phyloP scores from a whole-genome alignment of 1,140 invertebrate genomes.

The Drosophila hydei region DNA sequence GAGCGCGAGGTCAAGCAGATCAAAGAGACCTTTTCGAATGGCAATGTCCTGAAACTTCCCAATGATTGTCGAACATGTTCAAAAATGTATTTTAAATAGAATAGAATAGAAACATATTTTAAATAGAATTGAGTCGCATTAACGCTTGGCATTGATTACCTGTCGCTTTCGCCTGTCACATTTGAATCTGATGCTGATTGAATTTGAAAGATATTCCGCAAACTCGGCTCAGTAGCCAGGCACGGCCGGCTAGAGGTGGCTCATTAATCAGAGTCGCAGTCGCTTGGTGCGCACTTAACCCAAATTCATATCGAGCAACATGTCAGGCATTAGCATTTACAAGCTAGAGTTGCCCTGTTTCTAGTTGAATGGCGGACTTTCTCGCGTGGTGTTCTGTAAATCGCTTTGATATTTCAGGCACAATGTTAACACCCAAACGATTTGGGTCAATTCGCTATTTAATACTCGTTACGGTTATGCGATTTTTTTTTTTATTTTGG shows the following conservation, averaged over 20 bases:
- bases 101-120: no score
- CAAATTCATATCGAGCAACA: slow-evolving; percentile 35
- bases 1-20: no score
- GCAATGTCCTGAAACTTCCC: no score
- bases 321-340: slow-evolving; percentile 43
- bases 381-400: slow-evolving; percentile 16
- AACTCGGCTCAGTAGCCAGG: background rate
- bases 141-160: no score
- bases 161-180: background rate
- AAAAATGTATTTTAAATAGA: no score
- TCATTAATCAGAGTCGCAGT: slow-evolving; percentile 24
- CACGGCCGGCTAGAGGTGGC: no score
- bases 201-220: slow-evolving; percentile 1
- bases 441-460: slow-evolving; percentile 72
- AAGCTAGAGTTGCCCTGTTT: slow-evolving; percentile 1
- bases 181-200: slow-evolving; percentile 1
- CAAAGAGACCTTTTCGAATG: no score
- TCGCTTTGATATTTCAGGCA: slow-evolving; percentile 34
- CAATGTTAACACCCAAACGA: slow-evolving; percentile 29
- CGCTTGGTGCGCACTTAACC: slow-evolving; percentile 33
- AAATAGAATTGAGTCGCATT: no score
- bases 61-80: no score
- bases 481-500: slow-evolving; percentile 32
- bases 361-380: slow-evolving; percentile 17
- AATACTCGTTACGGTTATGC: slow-evolving; percentile 64